These are phyloP conservation scores for Stylophora pistillata DNA, from an alignment of 64 coral and sea anemone species.

Conservation along the genomic window DNA sequence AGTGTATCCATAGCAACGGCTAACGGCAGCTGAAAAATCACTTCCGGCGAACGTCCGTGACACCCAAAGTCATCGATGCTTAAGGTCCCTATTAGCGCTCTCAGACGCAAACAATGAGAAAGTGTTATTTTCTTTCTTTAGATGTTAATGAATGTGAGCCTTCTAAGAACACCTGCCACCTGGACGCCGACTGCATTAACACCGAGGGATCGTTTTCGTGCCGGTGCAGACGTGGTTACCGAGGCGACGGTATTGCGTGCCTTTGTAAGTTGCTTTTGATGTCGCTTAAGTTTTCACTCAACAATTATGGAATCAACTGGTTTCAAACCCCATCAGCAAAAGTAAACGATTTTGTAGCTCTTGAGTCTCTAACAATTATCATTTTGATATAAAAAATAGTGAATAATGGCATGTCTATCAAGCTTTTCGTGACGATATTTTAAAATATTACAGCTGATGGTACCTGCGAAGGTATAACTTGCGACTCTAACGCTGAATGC, in stretches of 20 bases:
- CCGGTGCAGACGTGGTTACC: slow-evolving; percentile 40
- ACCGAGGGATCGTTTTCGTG: slow-evolving; percentile 40
- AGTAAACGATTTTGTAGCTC: too few relatives aligned
- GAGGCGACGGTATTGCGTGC: slow-evolving; percentile 38
- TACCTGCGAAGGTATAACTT: slow-evolving; percentile 60
- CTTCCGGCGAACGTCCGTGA: too few relatives aligned
- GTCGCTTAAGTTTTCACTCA: too few relatives aligned
- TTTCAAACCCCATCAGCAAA: too few relatives aligned
- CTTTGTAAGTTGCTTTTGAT: neutral
- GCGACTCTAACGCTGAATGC: slow-evolving; percentile 64
- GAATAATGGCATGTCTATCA: neutral
- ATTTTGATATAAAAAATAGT: too few relatives aligned
- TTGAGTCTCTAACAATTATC: too few relatives aligned
- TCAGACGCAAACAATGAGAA: too few relatives aligned
- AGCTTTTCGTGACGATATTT: neutral
- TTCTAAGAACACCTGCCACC: slow-evolving; percentile 11
- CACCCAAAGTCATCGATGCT: too few relatives aligned
- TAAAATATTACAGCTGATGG: slow-evolving; percentile 20
- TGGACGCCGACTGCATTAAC: slow-evolving; percentile 41
- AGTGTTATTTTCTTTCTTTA: neutral
- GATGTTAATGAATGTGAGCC: slow-evolving; percentile 47
- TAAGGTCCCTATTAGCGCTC: too few relatives aligned
- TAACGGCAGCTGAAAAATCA: too few relatives aligned
- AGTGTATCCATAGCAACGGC: too few relatives aligned
- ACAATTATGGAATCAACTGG: too few relatives aligned